Evolutionary conservation across 2,888 invertebrate genomes (phyloP).

Genomic region (Himalopsyche anomala): DNA sequence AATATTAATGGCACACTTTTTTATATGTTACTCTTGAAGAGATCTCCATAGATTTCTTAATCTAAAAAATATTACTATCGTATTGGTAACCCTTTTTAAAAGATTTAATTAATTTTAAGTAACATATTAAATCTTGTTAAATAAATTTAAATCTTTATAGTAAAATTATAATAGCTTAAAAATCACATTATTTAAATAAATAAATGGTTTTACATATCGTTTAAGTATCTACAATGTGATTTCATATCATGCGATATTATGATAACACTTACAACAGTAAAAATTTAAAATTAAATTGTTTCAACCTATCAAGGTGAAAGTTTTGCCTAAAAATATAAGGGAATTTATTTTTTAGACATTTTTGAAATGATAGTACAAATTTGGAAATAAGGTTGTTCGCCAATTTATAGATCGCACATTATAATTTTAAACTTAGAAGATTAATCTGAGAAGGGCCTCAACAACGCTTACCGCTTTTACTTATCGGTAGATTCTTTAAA

Average conservation of each 20-base stretch:
- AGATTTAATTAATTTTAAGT: not conserved
- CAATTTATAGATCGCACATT: not conserved
- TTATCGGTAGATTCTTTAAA: too few species aligned
- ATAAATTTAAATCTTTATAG: not conserved
- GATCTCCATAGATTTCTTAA: not conserved
- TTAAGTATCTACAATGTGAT: slow-evolving; percentile 69
- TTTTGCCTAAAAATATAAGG: too few species aligned
- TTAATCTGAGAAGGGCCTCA: not conserved
- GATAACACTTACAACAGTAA: not conserved
- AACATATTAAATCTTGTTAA: not conserved
- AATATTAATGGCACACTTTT: not conserved
- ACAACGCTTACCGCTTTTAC: too few species aligned
- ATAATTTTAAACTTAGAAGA: not conserved
- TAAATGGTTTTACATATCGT: slow-evolving; percentile 67
- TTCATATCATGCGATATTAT: slow-evolving; percentile 68
- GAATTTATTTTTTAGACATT: not conserved
- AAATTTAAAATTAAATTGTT: not conserved
- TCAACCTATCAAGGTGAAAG: not conserved
- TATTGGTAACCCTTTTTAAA: not conserved
- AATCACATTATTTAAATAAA: slow-evolving; percentile 67
- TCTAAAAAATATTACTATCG: not conserved
- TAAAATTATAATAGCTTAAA: slow-evolving; percentile 35
- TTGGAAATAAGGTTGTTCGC: not conserved
- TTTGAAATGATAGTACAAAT: not conserved
- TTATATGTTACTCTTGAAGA: not conserved